Percentiles rank a stretch among this genome's conserved stretches.
Conservation (phyloP, 2,797 vertebrate genomes). For the Chelidonichthys spinosus region DNA sequence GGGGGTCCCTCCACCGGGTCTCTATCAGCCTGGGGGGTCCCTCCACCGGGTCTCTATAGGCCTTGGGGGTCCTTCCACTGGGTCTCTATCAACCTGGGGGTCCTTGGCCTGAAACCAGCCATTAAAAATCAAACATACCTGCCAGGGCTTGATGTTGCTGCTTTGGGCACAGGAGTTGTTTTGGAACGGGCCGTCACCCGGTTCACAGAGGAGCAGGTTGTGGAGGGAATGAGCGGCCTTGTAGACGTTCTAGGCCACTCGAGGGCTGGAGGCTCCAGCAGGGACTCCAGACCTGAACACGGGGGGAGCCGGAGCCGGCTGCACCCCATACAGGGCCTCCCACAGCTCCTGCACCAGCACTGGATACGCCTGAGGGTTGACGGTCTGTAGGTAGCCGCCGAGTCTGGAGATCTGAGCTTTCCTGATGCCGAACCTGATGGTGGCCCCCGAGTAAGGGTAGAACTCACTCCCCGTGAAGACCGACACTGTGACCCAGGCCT, state of each 20-base stretch:
- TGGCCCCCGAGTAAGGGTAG: conserved; percentile 80
- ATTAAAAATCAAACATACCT: conserved; percentile 68
- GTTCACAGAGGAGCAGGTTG: conserved; percentile 78
- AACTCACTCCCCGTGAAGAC: conserved; percentile 79
- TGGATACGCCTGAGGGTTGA: conserved; percentile 76
- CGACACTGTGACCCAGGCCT: conserved; percentile 84
- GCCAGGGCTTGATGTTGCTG: conserved; percentile 80
- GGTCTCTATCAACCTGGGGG: too few species aligned
- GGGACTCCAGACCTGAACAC: conserved; percentile 76
- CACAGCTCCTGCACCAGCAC: conserved; percentile 76
- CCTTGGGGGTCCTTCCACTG: too few species aligned
- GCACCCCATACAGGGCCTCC: conserved; percentile 80
- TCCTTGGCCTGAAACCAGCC: too few species aligned
- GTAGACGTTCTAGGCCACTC: conserved; percentile 84
- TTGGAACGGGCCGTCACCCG: conserved; percentile 75
- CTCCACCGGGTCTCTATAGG: too few species aligned
- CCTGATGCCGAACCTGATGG: conserved; percentile 82
- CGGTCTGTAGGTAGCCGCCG: conserved; percentile 72
- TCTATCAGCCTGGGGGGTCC: too few species aligned
- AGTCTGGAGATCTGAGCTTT: conserved; percentile 76
- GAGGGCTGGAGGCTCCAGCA: conserved; percentile 76
- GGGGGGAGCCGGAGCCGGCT: conserved; percentile 47
- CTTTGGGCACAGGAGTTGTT: conserved; percentile 77
- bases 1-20: too few species aligned
- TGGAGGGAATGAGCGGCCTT: conserved; percentile 84